phyloP scores from a whole-genome alignment of 2,888 invertebrate species.

The Lymantria monacha region DNA sequence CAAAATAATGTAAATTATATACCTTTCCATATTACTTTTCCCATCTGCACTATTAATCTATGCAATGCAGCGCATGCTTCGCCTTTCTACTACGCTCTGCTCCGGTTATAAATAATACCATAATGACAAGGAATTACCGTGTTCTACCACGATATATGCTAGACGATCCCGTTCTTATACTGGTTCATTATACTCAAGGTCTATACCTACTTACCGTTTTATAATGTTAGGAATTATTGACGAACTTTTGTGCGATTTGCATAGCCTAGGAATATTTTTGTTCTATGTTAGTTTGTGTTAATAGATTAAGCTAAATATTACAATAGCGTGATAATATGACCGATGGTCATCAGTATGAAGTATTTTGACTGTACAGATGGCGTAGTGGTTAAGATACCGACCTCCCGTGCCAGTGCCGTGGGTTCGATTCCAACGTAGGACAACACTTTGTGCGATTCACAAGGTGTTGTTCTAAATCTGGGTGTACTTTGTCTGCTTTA shows the following conservation, averaged over 20 bases:
- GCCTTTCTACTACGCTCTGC: slow-evolving; percentile 51
- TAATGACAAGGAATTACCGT: slow-evolving; percentile 80
- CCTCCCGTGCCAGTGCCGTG: too few species aligned
- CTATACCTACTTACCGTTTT: slow-evolving; percentile 52
- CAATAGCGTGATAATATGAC: too few species aligned
- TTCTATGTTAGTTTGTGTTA: not conserved
- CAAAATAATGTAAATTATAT: too few species aligned
- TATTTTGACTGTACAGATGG: too few species aligned
- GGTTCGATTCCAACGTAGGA: too few species aligned
- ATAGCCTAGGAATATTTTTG: not conserved
- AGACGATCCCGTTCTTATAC: slow-evolving; percentile 58
- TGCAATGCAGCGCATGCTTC: slow-evolving; percentile 43
- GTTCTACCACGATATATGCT: slow-evolving; percentile 65
- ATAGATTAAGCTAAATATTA: not conserved
- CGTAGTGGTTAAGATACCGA: too few species aligned
- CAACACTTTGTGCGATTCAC: too few species aligned
- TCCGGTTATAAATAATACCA: slow-evolving; percentile 75
- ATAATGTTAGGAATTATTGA: slow-evolving; percentile 42
- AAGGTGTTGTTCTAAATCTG: too few species aligned
- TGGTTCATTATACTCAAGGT: slow-evolving; percentile 58
- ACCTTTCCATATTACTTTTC: not conserved
- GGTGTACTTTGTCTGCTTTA: too few species aligned
- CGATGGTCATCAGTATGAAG: too few species aligned
- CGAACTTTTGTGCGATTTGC: slow-evolving; percentile 14
- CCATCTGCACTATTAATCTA: slow-evolving; percentile 27